phyloP scores from a whole-genome alignment of 2,797 vertebrate species.

The Falco novaeseelandiae region DNA sequence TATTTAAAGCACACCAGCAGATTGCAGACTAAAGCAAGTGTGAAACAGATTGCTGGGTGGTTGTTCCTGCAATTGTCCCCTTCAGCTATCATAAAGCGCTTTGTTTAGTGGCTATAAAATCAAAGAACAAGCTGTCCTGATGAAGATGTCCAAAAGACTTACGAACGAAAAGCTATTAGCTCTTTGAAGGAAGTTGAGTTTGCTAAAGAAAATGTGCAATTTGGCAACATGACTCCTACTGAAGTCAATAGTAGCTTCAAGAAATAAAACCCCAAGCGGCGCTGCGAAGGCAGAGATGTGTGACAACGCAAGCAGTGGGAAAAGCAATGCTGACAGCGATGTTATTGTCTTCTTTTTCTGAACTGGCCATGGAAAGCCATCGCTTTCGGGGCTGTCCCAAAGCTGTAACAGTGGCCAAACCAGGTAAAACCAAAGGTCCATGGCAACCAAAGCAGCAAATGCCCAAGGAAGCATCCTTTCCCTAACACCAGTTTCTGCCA shows the following conservation, averaged over 20 bases:
- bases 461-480: background rate
- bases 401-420: background rate
- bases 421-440: background rate
- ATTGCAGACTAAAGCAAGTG: conserved; percentile 63
- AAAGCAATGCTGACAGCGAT: background rate
- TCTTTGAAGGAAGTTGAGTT: conserved; percentile 5
- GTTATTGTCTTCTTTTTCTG: background rate
- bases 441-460: background rate
- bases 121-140: conserved; percentile 68
- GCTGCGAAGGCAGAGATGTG: background rate
- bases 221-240: background rate
- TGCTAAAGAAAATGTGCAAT: background rate
- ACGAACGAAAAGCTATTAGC: background rate
- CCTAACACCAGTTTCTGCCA: background rate
- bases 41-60: conserved; percentile 70
- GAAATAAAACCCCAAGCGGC: background rate
- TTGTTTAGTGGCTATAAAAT: conserved; percentile 61
- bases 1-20: conserved; percentile 60
- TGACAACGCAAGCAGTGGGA: background rate
- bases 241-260: background rate
- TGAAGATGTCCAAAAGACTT: conserved; percentile 55
- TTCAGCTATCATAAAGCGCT: conserved; percentile 63
- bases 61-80: conserved; percentile 66
- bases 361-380: background rate
- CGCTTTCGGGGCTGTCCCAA: background rate